A percentile compares a stretch with the other conserved stretches of the same genome.
Evolutionary conservation across 2,113 vertebrate genomes (phyloP).

Genomic region (Syngnathus typhle): DNA sequence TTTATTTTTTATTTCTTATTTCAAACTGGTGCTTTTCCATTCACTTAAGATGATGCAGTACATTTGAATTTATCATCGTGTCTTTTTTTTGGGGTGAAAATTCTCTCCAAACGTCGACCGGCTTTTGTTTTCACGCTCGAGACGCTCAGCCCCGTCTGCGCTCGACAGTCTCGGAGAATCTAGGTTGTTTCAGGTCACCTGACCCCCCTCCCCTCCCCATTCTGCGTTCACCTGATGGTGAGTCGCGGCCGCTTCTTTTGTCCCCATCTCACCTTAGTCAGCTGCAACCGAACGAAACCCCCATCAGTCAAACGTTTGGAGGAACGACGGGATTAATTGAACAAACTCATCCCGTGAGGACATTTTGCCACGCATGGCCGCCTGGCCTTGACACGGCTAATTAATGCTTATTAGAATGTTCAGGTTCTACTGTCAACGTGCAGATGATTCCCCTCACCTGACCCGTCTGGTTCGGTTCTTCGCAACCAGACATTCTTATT

Average conservation of each 20-base stretch:
- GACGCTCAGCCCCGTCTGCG: constrained; percentile 33
- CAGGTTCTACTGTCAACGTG: background rate
- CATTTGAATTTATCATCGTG: constrained; percentile 8
- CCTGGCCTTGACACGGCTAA: constrained; percentile 19
- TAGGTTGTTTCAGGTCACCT: constrained; percentile 64
- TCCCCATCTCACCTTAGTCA: constrained; percentile 43
- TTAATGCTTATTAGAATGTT: constrained; percentile 30
- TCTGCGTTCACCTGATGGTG: constrained; percentile 7
- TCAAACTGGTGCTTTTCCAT: constrained; percentile 53
- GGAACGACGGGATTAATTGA: constrained; percentile 28
- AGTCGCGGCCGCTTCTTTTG: constrained; percentile 15
- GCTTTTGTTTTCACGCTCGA: constrained; percentile 13
- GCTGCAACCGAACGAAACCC: constrained; percentile 15
- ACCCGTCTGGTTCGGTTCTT: background rate
- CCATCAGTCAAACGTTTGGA: constrained; percentile 28
- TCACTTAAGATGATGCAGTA: constrained; percentile 7
- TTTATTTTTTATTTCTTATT: constrained; percentile 31
- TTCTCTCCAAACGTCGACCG: background rate
- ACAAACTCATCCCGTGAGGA: constrained; percentile 26
- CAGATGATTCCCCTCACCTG: background rate
- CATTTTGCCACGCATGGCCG: constrained; percentile 38
- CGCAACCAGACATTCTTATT: background rate
- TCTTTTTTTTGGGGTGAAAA: constrained; percentile 27
- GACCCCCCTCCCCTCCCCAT: constrained; percentile 31
- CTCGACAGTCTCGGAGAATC: constrained; percentile 37